Percentiles rank a stretch among this genome's conserved stretches.
These are phyloP conservation scores for Enoplolaimus lenunculus DNA, from an alignment of 2,888 invertebrate genomes.

Conservation along the genomic window DNA sequence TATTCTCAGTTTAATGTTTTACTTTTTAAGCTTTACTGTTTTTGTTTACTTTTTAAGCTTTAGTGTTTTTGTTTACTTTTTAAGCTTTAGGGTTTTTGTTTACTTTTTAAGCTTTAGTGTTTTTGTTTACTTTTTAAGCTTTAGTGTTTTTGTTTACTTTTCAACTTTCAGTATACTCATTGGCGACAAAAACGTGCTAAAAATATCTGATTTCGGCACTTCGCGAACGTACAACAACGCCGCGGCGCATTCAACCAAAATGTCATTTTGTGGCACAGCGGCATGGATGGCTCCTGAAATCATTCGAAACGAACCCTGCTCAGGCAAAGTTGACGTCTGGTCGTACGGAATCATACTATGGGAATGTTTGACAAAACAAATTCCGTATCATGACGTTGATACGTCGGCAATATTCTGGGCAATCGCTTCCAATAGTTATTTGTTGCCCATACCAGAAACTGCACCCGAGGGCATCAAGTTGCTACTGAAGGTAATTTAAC, in stretches of 20 bases:
- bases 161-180: constrained; percentile 43
- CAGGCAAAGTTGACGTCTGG: constrained; percentile 96
- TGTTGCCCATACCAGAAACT: constrained; percentile 73
- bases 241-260: constrained; percentile 71
- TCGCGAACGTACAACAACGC: constrained; percentile 67
- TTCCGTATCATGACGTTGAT: constrained; percentile 82
- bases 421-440: constrained; percentile 80
- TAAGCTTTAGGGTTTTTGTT: too few species aligned
- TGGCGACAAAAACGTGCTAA: constrained; percentile 49
- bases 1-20: too few species aligned
- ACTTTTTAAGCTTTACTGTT: too few species aligned
- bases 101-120: too few species aligned
- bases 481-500: constrained; percentile 26
- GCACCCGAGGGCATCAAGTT: constrained; percentile 56
- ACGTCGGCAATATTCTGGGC: constrained; percentile 95
- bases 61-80: too few species aligned
- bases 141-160: too few species aligned
- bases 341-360: constrained; percentile 93
- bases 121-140: too few species aligned
- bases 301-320: constrained; percentile 85
- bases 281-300: constrained; percentile 99
- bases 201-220: constrained; percentile 96
- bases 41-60: too few species aligned
- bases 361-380: constrained; percentile 87
- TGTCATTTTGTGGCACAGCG: constrained; percentile 95